Conservation (phyloP, 2,797 vertebrate genomes). For the Trematomus bernacchii region DNA sequence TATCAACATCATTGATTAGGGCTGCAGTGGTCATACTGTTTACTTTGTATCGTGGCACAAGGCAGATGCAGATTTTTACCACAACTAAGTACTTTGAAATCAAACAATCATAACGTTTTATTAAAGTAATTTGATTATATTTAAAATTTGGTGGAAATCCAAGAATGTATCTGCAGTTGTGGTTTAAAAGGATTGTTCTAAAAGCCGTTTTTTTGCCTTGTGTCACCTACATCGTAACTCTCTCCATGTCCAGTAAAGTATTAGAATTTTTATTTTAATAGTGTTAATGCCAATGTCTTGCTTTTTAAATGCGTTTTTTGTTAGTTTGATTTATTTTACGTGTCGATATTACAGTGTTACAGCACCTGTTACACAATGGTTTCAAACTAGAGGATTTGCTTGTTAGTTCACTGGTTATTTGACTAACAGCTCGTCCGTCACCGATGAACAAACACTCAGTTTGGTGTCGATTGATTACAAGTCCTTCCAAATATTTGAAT, state of each 20-base stretch:
- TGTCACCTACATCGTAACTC: slow-evolving; percentile 53
- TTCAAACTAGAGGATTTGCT: slow-evolving; percentile 4
- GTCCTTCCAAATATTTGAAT: slow-evolving; percentile 54
- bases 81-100: neutral
- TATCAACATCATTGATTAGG: slow-evolving; percentile 49
- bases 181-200: no score
- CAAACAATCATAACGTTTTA: neutral
- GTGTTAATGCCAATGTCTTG: slow-evolving; percentile 61
- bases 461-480: neutral
- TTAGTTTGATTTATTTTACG: slow-evolving; percentile 23
- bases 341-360: slow-evolving; percentile 58
- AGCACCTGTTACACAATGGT: neutral
- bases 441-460: slow-evolving; percentile 1
- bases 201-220: slow-evolving; percentile 33
- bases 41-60: slow-evolving; percentile 59
- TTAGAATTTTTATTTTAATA: slow-evolving; percentile 55
- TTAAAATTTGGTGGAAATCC: neutral
- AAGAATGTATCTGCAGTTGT: slow-evolving; percentile 21
- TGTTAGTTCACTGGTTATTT: slow-evolving; percentile 11
- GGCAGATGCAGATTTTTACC: slow-evolving; percentile 8
- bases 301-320: slow-evolving; percentile 31
- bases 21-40: slow-evolving; percentile 41
- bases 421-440: neutral
- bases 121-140: slow-evolving; percentile 13
- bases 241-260: slow-evolving; percentile 63